Evolutionary conservation across 2,797 vertebrate genomes (phyloP), one percentile per base, ranked within the genome.

Genomic region (Ceyx erithaca): DNA sequence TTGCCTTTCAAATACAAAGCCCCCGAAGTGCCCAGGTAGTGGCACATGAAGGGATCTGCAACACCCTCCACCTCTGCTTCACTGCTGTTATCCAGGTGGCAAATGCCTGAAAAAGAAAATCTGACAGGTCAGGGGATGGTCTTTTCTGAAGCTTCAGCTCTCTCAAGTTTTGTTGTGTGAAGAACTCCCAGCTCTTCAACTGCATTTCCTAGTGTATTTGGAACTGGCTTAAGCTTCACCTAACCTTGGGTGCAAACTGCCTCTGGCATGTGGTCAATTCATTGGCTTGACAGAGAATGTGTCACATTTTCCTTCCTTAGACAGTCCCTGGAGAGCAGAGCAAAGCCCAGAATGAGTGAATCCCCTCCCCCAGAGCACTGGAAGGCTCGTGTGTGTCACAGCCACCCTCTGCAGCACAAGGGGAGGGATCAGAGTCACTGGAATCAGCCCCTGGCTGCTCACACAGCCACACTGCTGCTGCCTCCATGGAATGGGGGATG

Each of bases 1-100:
- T 80, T 98, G 70, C 98, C 98, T 87, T 98, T 97, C 66, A 98
- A 93, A 89, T 98, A 98, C 43, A 98, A 92, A 5, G 98, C 98
- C 33, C 98, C 97, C 1, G 98, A 91, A 11, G 98, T 96, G 5
- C 98, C 98, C 96, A 98, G 95, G 72, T 98, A 99, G 71, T 98
- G 98, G 93, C 98, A 99, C 5, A 99, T 97, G 73, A 99, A 97
- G 0, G 99, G 99, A 85, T 99, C 99, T 1, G 98, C 96, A 62
- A 96, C 96, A 10, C 96, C 98, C 80, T 99, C 99, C 94, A 99
- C 73, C 45, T 99, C 99, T 0, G 96, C 96, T 90, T 99, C 99
- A 88, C 99, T 99, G 89, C 98, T 97, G 25, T 98, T 98, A 89
- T 99, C 99, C 77, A 99, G 91, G 57, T 98, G 98, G 84, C 98